Evolutionary conservation across 2,797 vertebrate genomes (phyloP).

Genomic region (Neosilurus hyrtlii): DNA sequence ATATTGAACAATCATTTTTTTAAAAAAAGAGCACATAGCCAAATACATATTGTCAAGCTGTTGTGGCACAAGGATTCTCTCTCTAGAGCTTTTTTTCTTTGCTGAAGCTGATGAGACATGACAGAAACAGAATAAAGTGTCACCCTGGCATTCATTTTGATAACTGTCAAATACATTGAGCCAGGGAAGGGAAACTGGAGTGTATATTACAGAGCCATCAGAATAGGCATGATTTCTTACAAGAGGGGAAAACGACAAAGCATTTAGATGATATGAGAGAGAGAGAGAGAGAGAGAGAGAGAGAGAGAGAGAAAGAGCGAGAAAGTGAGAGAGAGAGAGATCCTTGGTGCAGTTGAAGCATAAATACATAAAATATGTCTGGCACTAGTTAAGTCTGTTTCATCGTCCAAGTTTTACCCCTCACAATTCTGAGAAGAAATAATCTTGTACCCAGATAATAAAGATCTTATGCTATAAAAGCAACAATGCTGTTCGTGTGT

Average conservation of each 20-base stretch:
- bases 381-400: background rate
- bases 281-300: background rate
- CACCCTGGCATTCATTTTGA: slow-evolving; percentile 42
- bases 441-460: slow-evolving; percentile 18
- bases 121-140: slow-evolving; percentile 39
- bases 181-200: background rate
- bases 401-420: background rate
- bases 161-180: slow-evolving; percentile 33
- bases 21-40: background rate
- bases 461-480: slow-evolving; percentile 16
- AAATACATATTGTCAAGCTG: slow-evolving; percentile 13
- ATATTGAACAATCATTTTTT: background rate
- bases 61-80: slow-evolving; percentile 27
- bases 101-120: slow-evolving; percentile 42
- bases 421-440: background rate
- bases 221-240: slow-evolving; percentile 24
- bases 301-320: background rate
- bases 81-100: slow-evolving; percentile 16
- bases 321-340: background rate
- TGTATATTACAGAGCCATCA: slow-evolving; percentile 32
- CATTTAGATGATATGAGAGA: background rate
- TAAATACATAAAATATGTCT: slow-evolving; percentile 13
- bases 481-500: background rate
- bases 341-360: background rate
- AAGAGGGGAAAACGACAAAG: slow-evolving; percentile 23